Evolutionary conservation across 2,113 vertebrate species (phyloP).

Genomic region (Columba livia): DNA sequence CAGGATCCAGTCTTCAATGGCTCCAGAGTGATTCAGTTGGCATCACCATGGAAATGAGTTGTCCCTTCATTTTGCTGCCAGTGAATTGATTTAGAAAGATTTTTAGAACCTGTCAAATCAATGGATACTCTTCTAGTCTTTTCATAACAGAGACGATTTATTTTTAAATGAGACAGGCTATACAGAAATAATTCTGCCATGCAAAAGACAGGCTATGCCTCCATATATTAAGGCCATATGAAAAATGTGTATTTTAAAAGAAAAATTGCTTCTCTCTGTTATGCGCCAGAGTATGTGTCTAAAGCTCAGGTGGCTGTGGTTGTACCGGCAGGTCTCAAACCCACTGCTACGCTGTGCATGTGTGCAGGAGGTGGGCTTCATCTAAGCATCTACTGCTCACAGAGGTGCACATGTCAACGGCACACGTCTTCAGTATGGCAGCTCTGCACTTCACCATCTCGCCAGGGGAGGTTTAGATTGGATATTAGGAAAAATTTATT

Average conservation of each 20-base stretch:
- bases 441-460: not conserved
- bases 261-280: not conserved
- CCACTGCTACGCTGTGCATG: not conserved
- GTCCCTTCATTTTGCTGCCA: conserved; percentile 54
- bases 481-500: no score
- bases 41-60: conserved; percentile 61
- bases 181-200: not conserved
- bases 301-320: not conserved
- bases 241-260: not conserved
- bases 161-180: conserved; percentile 11
- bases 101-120: not conserved
- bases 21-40: conserved; percentile 30
- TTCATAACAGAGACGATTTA: not conserved
- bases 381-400: no score
- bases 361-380: not conserved
- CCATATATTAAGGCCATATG: not conserved
- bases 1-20: conserved; percentile 56
- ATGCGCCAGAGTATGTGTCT: not conserved
- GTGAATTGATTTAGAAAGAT: conserved; percentile 19
- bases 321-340: not conserved
- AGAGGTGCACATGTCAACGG: rapidly evolving
- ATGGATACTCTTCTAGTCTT: conserved; percentile 25
- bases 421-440: not conserved
- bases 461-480: no score
- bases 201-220: not conserved